Conservation (phyloP, 2,113 vertebrate genomes). For the Callospermophilus lateralis region DNA sequence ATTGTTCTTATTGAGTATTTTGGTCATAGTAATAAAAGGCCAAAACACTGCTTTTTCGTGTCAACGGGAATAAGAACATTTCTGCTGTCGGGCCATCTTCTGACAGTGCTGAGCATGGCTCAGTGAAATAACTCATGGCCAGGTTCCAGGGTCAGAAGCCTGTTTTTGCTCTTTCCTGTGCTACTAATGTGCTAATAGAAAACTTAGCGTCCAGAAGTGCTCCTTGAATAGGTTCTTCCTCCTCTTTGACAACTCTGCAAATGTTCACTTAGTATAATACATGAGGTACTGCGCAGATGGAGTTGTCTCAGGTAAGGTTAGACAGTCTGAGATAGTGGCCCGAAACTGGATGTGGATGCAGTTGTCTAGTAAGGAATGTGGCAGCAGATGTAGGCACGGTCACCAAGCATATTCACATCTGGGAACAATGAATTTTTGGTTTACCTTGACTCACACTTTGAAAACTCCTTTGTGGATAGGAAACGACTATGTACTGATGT, state of each 20-base stretch:
- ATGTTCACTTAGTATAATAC: too few species aligned
- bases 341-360: background rate
- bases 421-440: background rate
- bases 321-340: background rate
- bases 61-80: background rate
- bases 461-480: background rate
- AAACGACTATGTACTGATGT: too few species aligned
- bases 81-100: background rate
- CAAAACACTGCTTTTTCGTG: background rate
- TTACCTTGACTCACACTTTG: background rate
- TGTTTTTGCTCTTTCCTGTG: too few species aligned
- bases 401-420: background rate
- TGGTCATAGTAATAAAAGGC: too few species aligned
- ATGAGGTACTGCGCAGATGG: too few species aligned
- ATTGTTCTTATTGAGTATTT: too few species aligned
- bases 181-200: background rate
- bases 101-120: background rate
- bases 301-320: background rate
- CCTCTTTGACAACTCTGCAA: background rate
- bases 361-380: background rate
- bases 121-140: background rate
- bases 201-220: background rate
- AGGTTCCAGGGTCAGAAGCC: background rate
- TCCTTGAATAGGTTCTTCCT: background rate
- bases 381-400: background rate